A percentile compares a stretch with the other conserved stretches of the same genome.
Conservation (phyloP, 2,888 invertebrate species). For the Bhutanitis thaidina region DNA sequence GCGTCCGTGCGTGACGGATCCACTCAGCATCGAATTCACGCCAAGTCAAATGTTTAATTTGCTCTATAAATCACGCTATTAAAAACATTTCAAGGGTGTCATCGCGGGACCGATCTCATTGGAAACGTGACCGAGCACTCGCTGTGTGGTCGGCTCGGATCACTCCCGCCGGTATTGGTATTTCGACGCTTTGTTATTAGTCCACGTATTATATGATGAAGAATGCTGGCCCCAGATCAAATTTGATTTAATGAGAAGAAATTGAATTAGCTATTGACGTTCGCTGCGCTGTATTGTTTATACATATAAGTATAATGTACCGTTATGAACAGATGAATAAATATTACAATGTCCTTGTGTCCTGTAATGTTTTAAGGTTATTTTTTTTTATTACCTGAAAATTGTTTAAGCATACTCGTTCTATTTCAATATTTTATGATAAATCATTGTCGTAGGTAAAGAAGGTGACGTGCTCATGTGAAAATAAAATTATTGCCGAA, state of each 20-base stretch:
- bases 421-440: too few relatives aligned
- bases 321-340: background rate
- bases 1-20: slow-evolving; percentile 75
- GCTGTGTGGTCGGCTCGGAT: slow-evolving; percentile 61
- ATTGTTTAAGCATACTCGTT: too few relatives aligned
- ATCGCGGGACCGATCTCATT: slow-evolving; percentile 72
- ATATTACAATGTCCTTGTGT: background rate
- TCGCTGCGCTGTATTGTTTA: background rate
- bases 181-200: slow-evolving; percentile 48
- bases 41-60: slow-evolving; percentile 80
- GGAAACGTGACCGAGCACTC: slow-evolving; percentile 66
- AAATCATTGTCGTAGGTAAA: too few relatives aligned
- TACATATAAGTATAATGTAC: background rate
- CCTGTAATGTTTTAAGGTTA: too few relatives aligned
- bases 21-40: slow-evolving; percentile 77
- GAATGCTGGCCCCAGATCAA: slow-evolving; percentile 47
- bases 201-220: slow-evolving; percentile 48
- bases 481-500: too few relatives aligned
- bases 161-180: slow-evolving; percentile 40
- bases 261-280: slow-evolving; percentile 35
- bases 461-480: too few relatives aligned
- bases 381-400: too few relatives aligned
- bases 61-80: slow-evolving; percentile 79
- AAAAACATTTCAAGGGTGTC: slow-evolving; percentile 79
- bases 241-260: slow-evolving; percentile 59